Evolutionary conservation across 1,140 invertebrate species (phyloP), one percentile per base, ranked within the genome.

Genomic region (Myzus persicae): DNA sequence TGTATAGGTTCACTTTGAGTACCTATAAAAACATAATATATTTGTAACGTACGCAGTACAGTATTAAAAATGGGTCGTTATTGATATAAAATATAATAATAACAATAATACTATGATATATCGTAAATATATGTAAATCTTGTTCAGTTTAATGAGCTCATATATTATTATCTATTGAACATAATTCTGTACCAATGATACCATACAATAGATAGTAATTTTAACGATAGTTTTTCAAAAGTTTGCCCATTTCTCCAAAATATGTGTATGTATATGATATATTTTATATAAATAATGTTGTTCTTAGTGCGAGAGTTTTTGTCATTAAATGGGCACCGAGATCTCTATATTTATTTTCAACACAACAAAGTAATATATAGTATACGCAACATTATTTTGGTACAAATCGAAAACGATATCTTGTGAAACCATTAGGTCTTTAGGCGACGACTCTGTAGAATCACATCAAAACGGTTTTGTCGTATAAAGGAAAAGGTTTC

Each of bases 141-240:
- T 85, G 24, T 44, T 85, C 44, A 31, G 46, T 85, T 85, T n/a
- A 40, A 46, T 84, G 24, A 85, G 14, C 26, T 85, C 26, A 85
- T 85, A 44, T 85, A 67, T 67, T 67, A 14, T 67, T 85, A 44
- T 85, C 42, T 85, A 44, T 85, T 31, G 18, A 46, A n/a, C 5
- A 76, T 76, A 76, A 76, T 76, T 44, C 40, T 44, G 14, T 85
- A 88, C 2, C 14, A 31, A n/a, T 46, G 46, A 26, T 48, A 26
- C 46, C 1, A 40, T 18, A 59, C 31, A 26, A 90, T 40, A 42
- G 31, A 90, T 40, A 31, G 88, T 26, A 0, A 40, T 90, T 59
- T 54, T 90, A 59, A 90, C 88, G 88, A 90, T 90, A 42, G 88
- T 90, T 90, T 59, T 90, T 59, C 26, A 31, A 90, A 90, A 59